Evolutionary conservation across 2,113 vertebrate genomes (phyloP), one percentile per base, ranked within the genome.

Genomic region (Nibea albiflora): DNA sequence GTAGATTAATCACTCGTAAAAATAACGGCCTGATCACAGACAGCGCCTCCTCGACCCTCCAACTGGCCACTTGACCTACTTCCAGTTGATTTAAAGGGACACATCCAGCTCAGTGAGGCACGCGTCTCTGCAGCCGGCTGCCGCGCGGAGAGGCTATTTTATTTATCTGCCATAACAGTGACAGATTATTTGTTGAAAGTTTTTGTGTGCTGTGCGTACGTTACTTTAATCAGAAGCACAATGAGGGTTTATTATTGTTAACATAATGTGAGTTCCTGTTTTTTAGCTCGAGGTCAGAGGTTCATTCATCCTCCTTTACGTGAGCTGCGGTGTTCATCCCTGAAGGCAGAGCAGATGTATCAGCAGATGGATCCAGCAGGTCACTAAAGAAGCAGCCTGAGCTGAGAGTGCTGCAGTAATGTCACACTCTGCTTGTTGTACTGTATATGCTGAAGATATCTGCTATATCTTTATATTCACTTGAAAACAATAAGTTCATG

Each of bases 51-150:
- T 53, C 6, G 4, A 49, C 58, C 88, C 58, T 84, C 63, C 28
- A 44, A 70, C 72, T 75, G 87, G 76, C 66, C 42, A 17, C 47
- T 84, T 90, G 89, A 90, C 90, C 91, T 88, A 92, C 85, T 90
- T 91, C 79, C 70, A 80, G 72, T 78, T 78, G 73, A 88, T 87
- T 84, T 76, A 80, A 87, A 88, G 61, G 47, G 85, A 86, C 87
- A 83, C 70, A 66, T 92, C 58, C 58, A 84, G 86, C 88, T 85
- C 81, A 81, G 39, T 70, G 58, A 85, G 47, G 71, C 74, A 80
- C 52, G 62, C 52, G 31, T 74, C 62, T 75, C 28, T 80, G 63
- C 63, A 54, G 73, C 39, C 49, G 1, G 3, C 50, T 44, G 12
- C 42, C 20, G 35, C 62, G 66, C 6, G 2, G 20, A 1, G 19